A percentile compares a stretch with the other conserved stretches of the same genome.
Evolutionary conservation across 2,113 vertebrate species (phyloP).

Genomic region (Brienomyrus brachyistius): DNA sequence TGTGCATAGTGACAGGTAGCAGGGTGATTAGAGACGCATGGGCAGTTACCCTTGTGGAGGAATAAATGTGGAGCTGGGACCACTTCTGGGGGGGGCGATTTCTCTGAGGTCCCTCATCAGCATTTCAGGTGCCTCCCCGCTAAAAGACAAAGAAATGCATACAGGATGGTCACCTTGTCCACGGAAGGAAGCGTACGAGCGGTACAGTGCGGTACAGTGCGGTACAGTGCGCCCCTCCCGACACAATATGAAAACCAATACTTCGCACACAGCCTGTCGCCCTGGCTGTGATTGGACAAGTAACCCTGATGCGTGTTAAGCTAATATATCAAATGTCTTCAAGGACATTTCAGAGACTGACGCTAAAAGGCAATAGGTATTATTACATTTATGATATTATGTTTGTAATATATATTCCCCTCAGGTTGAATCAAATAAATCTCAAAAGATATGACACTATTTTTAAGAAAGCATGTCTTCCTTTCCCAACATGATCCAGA

Average conservation of each 20-base stretch:
- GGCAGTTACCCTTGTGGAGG: background rate
- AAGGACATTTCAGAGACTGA: background rate
- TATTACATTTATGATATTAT: background rate
- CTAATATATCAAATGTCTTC: background rate
- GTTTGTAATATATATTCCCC: background rate
- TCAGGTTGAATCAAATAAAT: background rate
- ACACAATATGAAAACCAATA: background rate
- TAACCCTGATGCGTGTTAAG: background rate
- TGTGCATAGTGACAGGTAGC: background rate
- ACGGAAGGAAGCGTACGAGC: background rate
- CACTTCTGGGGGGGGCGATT: background rate
- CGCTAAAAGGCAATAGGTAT: background rate
- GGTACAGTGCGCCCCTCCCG: background rate
- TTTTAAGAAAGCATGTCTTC: background rate
- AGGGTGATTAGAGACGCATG: background rate
- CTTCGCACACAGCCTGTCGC: background rate
- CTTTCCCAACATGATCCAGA: background rate
- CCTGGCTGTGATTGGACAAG: background rate
- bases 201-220: background rate
- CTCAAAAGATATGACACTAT: background rate
- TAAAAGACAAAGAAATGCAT: background rate
- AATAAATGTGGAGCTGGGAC: too few species aligned
- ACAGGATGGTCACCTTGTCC: background rate
- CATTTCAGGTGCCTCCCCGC: background rate
- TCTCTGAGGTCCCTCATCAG: background rate